A percentile compares a stretch with the other conserved stretches of the same genome.
These are phyloP conservation scores for Caranx ignobilis DNA, from an alignment of 2,113 vertebrate species.

Conservation along the genomic window DNA sequence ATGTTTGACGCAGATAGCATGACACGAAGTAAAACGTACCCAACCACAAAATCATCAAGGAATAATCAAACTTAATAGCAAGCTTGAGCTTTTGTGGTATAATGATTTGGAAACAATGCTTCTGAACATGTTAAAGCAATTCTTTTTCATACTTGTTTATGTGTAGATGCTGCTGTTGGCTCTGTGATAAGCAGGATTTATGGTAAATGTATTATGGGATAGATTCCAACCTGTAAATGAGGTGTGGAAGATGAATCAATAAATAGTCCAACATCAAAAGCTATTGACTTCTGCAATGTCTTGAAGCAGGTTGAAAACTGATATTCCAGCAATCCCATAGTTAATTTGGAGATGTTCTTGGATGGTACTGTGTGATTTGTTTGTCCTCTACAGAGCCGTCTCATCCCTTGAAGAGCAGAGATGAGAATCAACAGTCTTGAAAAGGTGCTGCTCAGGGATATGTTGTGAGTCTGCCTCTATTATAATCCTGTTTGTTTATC, in stretches of 20 bases:
- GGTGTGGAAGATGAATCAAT: neutral
- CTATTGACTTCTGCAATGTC: neutral
- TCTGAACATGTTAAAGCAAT: neutral
- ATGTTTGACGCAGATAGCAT: conserved; percentile 23
- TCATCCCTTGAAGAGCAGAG: neutral
- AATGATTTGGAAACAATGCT: neutral
- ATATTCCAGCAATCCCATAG: neutral
- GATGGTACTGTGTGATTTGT: conserved; percentile 6
- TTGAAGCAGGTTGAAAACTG: neutral
- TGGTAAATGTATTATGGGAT: neutral
- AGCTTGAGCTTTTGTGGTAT: neutral
- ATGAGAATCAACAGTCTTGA: neutral
- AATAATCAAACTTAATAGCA: neutral
- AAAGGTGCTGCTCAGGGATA: neutral
- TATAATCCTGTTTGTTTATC: conserved; percentile 23
- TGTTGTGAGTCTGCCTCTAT: conserved; percentile 14
- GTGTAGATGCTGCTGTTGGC: neutral
- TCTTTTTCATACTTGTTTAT: neutral
- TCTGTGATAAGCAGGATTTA: neutral
- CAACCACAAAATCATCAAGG: conserved; percentile 10
- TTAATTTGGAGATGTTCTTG: neutral
- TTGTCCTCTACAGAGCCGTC: neutral
- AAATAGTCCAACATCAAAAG: neutral
- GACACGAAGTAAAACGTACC: conserved; percentile 27
- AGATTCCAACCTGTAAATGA: conserved; percentile 20